phyloP scores from a whole-genome alignment of 2,888 invertebrate species.

The Clivina fossor region DNA sequence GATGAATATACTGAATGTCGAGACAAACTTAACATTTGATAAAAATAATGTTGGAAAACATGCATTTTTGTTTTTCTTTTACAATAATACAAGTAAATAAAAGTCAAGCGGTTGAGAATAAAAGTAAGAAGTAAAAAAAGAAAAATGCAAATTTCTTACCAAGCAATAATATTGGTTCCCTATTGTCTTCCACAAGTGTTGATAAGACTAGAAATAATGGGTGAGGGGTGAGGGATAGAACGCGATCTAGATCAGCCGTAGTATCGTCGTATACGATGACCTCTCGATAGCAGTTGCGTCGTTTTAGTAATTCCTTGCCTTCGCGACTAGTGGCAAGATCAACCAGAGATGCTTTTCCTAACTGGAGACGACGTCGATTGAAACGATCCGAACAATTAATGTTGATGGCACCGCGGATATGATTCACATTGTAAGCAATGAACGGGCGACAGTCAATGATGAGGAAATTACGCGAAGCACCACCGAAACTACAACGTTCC shows the following conservation, averaged over 20 bases:
- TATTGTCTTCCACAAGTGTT: conserved; percentile 67
- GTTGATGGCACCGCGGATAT: conserved; percentile 69
- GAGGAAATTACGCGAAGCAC: conserved; percentile 50
- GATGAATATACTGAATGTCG: too few species aligned
- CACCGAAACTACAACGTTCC: conserved; percentile 43
- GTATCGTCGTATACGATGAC: conserved; percentile 72
- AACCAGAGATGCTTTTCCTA: conserved; percentile 65
- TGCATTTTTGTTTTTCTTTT: too few species aligned
- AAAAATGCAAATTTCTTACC: conserved; percentile 63
- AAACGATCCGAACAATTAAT: conserved; percentile 72
- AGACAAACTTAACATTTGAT: too few species aligned
- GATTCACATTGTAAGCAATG: conserved; percentile 68
- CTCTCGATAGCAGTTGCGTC: conserved; percentile 59
- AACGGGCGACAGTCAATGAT: conserved; percentile 70
- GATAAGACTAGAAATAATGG: conserved; percentile 66
- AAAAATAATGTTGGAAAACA: too few species aligned
- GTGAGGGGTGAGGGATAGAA: conserved; percentile 59
- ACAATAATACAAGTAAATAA: too few species aligned
- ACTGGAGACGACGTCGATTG: conserved; percentile 65
- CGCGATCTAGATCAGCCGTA: conserved; percentile 62
- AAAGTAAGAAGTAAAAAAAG: neutral
- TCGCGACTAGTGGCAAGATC: conserved; percentile 67
- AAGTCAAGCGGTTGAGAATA: neutral
- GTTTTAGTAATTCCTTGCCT: conserved; percentile 63
- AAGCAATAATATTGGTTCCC: conserved; percentile 65